Evolutionary conservation across 2,888 invertebrate genomes (phyloP).

Genomic region (Volucella zonaria): DNA sequence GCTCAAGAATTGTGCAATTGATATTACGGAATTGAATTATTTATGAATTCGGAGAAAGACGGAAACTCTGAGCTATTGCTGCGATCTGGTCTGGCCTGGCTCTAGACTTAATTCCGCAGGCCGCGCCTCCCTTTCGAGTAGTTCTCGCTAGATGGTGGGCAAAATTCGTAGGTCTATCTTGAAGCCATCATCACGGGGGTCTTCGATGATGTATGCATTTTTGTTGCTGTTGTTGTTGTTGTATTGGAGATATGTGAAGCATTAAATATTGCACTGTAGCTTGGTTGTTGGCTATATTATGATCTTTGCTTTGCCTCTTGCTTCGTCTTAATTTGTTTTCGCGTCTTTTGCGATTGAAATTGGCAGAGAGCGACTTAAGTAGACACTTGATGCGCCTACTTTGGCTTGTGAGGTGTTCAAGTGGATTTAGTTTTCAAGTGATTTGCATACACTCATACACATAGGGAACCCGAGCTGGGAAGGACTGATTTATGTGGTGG

Average conservation of each 20-base stretch:
- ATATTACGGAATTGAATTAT: conserved; percentile 73
- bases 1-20: conserved; percentile 64
- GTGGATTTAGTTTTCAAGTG: conserved; percentile 54
- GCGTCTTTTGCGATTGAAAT: conserved; percentile 51
- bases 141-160: conserved; percentile 43
- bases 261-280: conserved; percentile 21
- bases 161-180: conserved; percentile 70
- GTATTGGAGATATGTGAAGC: conserved; percentile 34
- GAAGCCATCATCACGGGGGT: conserved; percentile 43
- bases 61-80: conserved; percentile 59
- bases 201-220: not conserved
- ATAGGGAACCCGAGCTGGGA: not conserved
- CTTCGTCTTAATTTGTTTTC: conserved; percentile 61
- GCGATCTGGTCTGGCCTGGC: conserved; percentile 16
- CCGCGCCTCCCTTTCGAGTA: conserved; percentile 36
- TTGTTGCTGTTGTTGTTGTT: conserved; percentile 5
- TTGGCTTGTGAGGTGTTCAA: conserved; percentile 55
- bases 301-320: conserved; percentile 6
- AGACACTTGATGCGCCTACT: conserved; percentile 67
- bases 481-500: not conserved
- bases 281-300: conserved; percentile 27
- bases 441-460: conserved; percentile 20
- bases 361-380: conserved; percentile 60
- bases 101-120: conserved; percentile 29
- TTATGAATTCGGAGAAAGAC: conserved; percentile 73